Percentiles rank a stretch among this genome's conserved stretches.
Conservation (phyloP, 2,888 invertebrate species). For the Gastrophysa polygoni region DNA sequence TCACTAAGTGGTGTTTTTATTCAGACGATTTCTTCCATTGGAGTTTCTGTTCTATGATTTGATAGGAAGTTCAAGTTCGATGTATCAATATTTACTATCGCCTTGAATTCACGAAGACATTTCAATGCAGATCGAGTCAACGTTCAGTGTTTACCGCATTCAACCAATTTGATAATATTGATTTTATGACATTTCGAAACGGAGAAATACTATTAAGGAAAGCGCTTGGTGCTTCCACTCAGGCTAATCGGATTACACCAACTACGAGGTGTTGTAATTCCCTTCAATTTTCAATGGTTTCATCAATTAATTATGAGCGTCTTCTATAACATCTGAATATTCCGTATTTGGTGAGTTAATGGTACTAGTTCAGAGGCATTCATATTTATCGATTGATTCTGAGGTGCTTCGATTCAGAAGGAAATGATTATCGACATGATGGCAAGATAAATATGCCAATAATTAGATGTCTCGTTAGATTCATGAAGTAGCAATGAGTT, state of each 20-base stretch:
- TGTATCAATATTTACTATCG: neutral
- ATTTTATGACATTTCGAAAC: constrained; percentile 13
- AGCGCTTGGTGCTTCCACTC: constrained; percentile 7
- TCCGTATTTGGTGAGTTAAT: neutral
- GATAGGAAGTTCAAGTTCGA: too few relatives aligned
- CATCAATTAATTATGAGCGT: constrained; percentile 15
- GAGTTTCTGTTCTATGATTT: too few relatives aligned
- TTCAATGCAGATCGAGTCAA: too few relatives aligned
- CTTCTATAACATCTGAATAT: constrained; percentile 11
- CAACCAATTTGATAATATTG: constrained; percentile 6
- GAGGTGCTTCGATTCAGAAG: too few relatives aligned
- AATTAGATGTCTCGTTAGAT: too few relatives aligned
- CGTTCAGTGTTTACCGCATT: neutral
- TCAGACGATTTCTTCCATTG: too few relatives aligned
- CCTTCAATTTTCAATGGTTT: constrained; percentile 9
- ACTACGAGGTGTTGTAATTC: constrained; percentile 19
- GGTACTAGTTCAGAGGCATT: neutral
- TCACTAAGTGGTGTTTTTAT: too few relatives aligned
- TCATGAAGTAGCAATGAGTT: too few relatives aligned
- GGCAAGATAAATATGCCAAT: too few relatives aligned
- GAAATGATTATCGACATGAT: too few relatives aligned
- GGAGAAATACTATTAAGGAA: constrained; percentile 8
- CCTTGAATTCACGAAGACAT: too few relatives aligned
- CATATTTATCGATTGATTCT: neutral
- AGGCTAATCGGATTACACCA: constrained; percentile 7